Evolutionary conservation across 2,888 invertebrate species (phyloP).

Genomic region (Geophilus truncorum): DNA sequence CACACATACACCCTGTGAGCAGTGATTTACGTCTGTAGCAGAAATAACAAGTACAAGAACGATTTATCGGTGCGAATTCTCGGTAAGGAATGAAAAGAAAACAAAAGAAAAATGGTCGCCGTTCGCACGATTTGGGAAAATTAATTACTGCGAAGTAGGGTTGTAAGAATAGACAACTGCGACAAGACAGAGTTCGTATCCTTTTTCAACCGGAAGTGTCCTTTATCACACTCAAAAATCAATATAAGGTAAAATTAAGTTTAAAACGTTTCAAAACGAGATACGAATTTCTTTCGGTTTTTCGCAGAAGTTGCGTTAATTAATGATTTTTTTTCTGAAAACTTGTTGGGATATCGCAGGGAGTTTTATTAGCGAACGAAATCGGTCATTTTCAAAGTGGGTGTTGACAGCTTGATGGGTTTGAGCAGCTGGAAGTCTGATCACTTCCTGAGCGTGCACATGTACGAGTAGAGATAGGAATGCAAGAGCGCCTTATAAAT

Average conservation of each 20-base stretch:
- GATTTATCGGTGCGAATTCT: background rate
- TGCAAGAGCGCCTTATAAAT: background rate
- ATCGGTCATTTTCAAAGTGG: constrained; percentile 6
- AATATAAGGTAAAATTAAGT: too few species aligned
- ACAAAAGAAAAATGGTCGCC: background rate
- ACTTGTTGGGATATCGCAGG: background rate
- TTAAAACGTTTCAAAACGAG: too few species aligned
- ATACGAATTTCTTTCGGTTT: too few species aligned
- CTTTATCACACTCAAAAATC: too few species aligned
- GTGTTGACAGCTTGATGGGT: constrained; percentile 4
- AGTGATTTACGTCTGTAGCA: background rate
- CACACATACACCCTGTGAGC: background rate
- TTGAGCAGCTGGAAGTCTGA: constrained; percentile 4
- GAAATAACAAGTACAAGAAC: background rate
- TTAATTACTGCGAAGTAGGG: background rate
- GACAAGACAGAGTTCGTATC: too few species aligned
- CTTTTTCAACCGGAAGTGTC: too few species aligned
- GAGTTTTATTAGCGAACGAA: background rate
- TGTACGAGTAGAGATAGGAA: background rate
- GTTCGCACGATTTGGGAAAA: background rate
- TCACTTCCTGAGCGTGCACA: constrained; percentile 9
- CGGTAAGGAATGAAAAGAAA: too few species aligned
- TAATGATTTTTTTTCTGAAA: too few species aligned
- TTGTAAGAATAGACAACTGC: too few species aligned
- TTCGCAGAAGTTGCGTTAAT: too few species aligned